Evolutionary conservation across 2,113 vertebrate genomes (phyloP).

Genomic region (Otolemur garnettii): DNA sequence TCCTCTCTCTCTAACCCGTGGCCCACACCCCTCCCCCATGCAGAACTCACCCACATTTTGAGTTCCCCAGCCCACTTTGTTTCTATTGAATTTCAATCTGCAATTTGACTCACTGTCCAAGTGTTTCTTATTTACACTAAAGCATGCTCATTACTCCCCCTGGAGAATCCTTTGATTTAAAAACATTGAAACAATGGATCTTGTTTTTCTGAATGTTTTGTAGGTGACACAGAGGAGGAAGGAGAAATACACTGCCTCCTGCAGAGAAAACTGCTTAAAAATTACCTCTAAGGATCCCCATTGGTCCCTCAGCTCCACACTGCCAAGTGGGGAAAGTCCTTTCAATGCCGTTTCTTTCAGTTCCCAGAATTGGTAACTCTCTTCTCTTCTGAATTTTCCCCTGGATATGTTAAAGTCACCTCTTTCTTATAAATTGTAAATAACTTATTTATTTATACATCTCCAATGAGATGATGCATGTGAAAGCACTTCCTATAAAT

Average conservation of each 20-base stretch:
- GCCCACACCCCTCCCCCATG: accelerated
- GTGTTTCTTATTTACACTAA: not conserved
- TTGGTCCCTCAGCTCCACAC: not conserved
- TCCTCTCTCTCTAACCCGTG: not conserved
- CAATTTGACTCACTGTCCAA: not conserved
- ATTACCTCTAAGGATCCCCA: not conserved
- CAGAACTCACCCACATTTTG: not conserved
- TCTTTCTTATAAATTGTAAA: not conserved
- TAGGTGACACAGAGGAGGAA: not conserved
- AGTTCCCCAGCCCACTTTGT: not conserved
- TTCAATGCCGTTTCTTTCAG: not conserved
- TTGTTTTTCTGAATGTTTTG: conserved; percentile 39
- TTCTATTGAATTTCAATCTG: not conserved
- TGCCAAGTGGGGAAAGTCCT: not conserved
- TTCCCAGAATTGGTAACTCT: not conserved
- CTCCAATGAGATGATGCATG: not conserved
- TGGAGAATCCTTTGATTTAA: conserved; percentile 29
- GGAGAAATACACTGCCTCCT: not conserved
- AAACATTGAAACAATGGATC: not conserved
- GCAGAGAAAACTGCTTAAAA: not conserved
- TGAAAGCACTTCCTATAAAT: not conserved
- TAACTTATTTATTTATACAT: conserved; percentile 22
- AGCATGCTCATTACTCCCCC: not conserved
- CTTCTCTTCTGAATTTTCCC: not conserved
- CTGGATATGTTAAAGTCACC: not conserved